Base-by-base conservation (phyloP, 2,113 vertebrate species). In the Oenanthe oenanthe region DNA sequence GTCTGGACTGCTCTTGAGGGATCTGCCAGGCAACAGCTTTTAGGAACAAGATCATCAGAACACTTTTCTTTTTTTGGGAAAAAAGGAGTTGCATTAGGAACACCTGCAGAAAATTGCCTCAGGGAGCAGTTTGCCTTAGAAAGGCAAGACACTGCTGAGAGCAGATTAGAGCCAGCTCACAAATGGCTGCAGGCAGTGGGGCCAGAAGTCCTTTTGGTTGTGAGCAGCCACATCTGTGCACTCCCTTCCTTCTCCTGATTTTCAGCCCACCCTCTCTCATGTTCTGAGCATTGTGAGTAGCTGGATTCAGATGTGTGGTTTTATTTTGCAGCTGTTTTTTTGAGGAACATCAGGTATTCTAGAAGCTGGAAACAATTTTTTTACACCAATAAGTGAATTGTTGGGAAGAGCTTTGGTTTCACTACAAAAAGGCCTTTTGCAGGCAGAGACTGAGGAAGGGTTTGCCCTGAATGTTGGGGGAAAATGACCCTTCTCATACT, bases 41-140 rank as follows among this genome's bases (percentile, higher is more conserved):
- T 91, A 48, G 28, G 48, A 82, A 67, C 42, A 47, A 42, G 67
- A 83, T 80, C 21, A 53, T 86, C 91, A 83, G 56, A 76, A 73
- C 61, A n/a, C 16, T 24, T 12, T 20, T 25, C 7, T 12, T 12
- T 25, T 15, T 14, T 45, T 40, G 5, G 11, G 24, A 1, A 0
- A 3, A 6, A 14, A 34, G 43, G 47, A 43, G 47, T 66, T 80
- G 47, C 57, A 83, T 72, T 90, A 87, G 70, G 56, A 92, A 45
- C 65, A 89, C 89, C 84, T 91, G 80, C 72, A 89, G 81, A 77
- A 95, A 91, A 95, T 84, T 84, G 74, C 91, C 31, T 88, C n/a
- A 19, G 66, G 94, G 85, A 79, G 45, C 74, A 65, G 58, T 79
- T 90, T 90, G 71, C 53, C 57, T 85, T 51, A 51, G 88, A 89